A percentile compares a stretch with the other conserved stretches of the same genome.
phyloP scores from a whole-genome alignment of 1,140 invertebrate species.

The Melanaphis sacchari region DNA sequence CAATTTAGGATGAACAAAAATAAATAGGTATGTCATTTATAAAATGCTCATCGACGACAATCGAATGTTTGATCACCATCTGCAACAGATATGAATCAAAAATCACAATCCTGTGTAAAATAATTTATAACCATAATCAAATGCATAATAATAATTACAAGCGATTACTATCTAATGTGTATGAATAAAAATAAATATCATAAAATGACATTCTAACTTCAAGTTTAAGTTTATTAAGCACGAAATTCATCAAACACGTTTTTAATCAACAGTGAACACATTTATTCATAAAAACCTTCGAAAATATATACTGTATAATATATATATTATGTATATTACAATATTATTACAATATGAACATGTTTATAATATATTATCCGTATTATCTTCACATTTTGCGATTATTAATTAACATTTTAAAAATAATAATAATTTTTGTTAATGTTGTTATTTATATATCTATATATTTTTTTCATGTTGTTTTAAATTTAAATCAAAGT shows the following conservation, averaged over 20 bases:
- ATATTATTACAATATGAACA: too few relatives aligned
- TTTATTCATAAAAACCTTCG: too few relatives aligned
- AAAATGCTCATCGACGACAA: background rate
- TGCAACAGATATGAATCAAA: background rate
- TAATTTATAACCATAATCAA: background rate
- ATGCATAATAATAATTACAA: background rate
- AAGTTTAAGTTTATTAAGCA: background rate
- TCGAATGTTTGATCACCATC: background rate
- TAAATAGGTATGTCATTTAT: background rate
- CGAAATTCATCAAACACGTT: background rate
- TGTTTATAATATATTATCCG: too few relatives aligned
- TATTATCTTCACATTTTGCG: too few relatives aligned
- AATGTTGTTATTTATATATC: background rate
- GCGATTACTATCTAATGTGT: background rate
- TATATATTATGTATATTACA: too few relatives aligned
- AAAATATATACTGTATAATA: too few relatives aligned
- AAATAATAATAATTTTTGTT: background rate
- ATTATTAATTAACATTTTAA: background rate
- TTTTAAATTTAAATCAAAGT: constrained; percentile 2
- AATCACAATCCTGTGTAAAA: too few relatives aligned
- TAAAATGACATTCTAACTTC: background rate
- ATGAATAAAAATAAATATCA: background rate
- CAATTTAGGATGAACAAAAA: background rate
- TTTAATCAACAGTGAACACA: background rate
- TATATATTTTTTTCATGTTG: background rate